These are phyloP conservation scores for Tanaodytes sp. DNA, from an alignment of 2,888 invertebrate genomes.

Conservation along the genomic window DNA sequence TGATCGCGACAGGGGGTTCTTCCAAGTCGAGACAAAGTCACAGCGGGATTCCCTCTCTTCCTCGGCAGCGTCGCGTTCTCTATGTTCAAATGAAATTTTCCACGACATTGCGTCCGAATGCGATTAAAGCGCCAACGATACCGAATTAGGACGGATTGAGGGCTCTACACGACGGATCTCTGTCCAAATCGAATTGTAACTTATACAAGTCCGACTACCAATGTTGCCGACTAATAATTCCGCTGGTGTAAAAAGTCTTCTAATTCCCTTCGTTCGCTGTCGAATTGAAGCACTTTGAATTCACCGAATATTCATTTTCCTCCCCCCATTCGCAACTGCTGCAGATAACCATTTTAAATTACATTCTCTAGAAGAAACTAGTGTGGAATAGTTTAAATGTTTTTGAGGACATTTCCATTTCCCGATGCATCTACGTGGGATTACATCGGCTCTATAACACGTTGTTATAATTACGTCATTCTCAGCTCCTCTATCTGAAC, in stretches of 20 bases:
- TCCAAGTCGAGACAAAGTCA: slow-evolving; percentile 69
- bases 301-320: slow-evolving; percentile 33
- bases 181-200: slow-evolving; percentile 69
- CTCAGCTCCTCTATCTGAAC: slow-evolving; percentile 50
- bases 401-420: slow-evolving; percentile 53
- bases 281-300: slow-evolving; percentile 55
- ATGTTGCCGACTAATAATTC: slow-evolving; percentile 16
- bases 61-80: slow-evolving; percentile 56
- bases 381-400: too few species aligned
- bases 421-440: slow-evolving; percentile 40
- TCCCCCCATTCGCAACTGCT: too few species aligned
- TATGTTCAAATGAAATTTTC: slow-evolving; percentile 74
- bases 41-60: slow-evolving; percentile 64
- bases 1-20: slow-evolving; percentile 60
- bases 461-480: slow-evolving; percentile 52
- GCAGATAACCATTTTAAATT: too few species aligned
- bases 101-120: slow-evolving; percentile 75
- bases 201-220: slow-evolving; percentile 59
- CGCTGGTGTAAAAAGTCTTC: slow-evolving; percentile 58
- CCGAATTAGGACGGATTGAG: slow-evolving; percentile 63
- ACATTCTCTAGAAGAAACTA: too few species aligned
- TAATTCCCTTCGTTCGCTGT: slow-evolving; percentile 59
- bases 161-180: slow-evolving; percentile 57
- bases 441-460: slow-evolving; percentile 44
- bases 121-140: slow-evolving; percentile 73